Evolutionary conservation across 2,888 invertebrate genomes (phyloP).

Genomic region (Amphipoea oculea): DNA sequence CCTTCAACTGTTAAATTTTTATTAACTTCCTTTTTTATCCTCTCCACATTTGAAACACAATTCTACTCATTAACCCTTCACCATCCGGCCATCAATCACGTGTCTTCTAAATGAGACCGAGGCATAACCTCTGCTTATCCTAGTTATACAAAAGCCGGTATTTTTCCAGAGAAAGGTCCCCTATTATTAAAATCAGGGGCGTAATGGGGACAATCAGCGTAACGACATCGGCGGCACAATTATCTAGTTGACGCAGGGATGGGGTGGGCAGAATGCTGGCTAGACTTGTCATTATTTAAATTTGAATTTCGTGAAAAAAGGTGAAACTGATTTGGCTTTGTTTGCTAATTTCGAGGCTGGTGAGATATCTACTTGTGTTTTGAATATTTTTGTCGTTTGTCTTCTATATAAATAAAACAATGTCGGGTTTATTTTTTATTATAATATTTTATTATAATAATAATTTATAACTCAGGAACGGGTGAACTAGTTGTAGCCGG

Average conservation of each 20-base stretch:
- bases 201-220: slow-evolving; percentile 52
- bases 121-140: slow-evolving; percentile 13
- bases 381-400: slow-evolving; percentile 13
- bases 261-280: slow-evolving; percentile 11
- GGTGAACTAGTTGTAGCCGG: no score
- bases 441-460: no score
- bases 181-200: slow-evolving; percentile 55
- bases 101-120: slow-evolving; percentile 9
- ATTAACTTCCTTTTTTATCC: not conserved
- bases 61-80: not conserved
- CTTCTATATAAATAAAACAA: no score
- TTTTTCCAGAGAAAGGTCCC: slow-evolving; percentile 37
- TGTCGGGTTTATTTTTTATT: no score
- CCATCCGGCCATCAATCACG: not conserved
- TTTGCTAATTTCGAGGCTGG: not conserved
- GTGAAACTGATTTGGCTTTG: not conserved
- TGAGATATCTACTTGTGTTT: not conserved
- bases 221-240: slow-evolving; percentile 46
- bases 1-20: not conserved
- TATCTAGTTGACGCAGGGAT: slow-evolving; percentile 33
- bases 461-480: no score
- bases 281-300: slow-evolving; percentile 45
- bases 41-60: not conserved
- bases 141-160: slow-evolving; percentile 34
- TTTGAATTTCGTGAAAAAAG: slow-evolving; percentile 14